These are phyloP conservation scores for Fragum sueziense DNA, from an alignment of 2,888 invertebrate species.

Conservation along the genomic window DNA sequence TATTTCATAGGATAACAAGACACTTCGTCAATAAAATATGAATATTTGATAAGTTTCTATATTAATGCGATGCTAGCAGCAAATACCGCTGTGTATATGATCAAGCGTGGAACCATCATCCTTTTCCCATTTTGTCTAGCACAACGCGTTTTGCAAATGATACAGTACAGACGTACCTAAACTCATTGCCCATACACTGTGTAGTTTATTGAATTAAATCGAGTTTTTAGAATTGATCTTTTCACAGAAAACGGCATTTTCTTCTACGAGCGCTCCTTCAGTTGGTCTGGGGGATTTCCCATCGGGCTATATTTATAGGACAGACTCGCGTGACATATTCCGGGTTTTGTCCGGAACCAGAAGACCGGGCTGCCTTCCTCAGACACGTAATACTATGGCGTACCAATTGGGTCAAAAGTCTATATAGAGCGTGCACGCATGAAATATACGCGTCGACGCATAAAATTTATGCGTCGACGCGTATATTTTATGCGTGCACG, in stretches of 20 bases:
- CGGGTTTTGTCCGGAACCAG: conserved; percentile 19
- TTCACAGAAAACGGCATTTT: not conserved
- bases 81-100: not conserved
- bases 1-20: not conserved
- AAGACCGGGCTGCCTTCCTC: conserved; percentile 12
- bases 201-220: not conserved
- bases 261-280: conserved; percentile 27
- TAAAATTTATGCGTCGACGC: too few species aligned
- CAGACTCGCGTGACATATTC: conserved; percentile 30
- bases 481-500: too few species aligned
- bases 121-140: too few species aligned
- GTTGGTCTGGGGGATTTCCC: conserved; percentile 41
- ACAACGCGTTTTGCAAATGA: conserved; percentile 38
- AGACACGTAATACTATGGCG: conserved; percentile 21
- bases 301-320: conserved; percentile 13
- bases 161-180: conserved; percentile 49
- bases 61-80: not conserved
- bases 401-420: too few species aligned
- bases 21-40: not conserved
- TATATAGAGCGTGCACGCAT: too few species aligned
- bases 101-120: not conserved
- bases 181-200: conserved; percentile 21
- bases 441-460: too few species aligned
- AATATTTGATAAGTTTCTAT: not conserved
- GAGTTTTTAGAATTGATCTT: not conserved